These are phyloP conservation scores for Nomada flava DNA, from an alignment of 2,888 invertebrate species.

Conservation along the genomic window DNA sequence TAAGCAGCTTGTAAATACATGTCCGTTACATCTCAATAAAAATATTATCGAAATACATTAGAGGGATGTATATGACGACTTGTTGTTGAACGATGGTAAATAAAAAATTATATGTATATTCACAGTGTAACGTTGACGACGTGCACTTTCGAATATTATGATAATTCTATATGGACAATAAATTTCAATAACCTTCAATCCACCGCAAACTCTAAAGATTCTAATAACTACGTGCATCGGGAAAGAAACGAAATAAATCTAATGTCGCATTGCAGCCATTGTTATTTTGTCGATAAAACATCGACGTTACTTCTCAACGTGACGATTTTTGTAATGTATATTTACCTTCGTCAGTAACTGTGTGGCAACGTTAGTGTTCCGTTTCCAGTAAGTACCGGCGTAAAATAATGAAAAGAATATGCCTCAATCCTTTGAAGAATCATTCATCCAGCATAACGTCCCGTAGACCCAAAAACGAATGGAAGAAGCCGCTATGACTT, in stretches of 20 bases:
- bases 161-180: not conserved
- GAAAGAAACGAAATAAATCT: slow-evolving; percentile 30
- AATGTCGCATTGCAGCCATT: slow-evolving; percentile 69
- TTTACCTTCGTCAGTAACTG: slow-evolving; percentile 39
- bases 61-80: too few relatives aligned
- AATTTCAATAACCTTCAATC: not conserved
- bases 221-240: not conserved
- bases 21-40: not conserved
- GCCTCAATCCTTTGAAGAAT: slow-evolving; percentile 12
- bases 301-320: slow-evolving; percentile 7
- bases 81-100: not conserved
- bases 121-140: not conserved
- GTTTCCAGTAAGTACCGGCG: slow-evolving; percentile 12
- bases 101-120: not conserved
- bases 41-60: not conserved
- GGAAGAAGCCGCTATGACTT: slow-evolving; percentile 55
- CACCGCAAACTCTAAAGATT: not conserved
- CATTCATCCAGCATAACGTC: slow-evolving; percentile 30
- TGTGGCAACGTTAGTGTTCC: slow-evolving; percentile 7
- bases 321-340: not conserved
- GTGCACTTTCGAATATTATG: not conserved
- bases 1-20: not conserved
- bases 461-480: slow-evolving; percentile 46
- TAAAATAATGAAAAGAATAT: slow-evolving; percentile 40
- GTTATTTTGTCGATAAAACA: slow-evolving; percentile 43